phyloP scores from a whole-genome alignment of 2,888 invertebrate genomes.

The Amiota communis region DNA sequence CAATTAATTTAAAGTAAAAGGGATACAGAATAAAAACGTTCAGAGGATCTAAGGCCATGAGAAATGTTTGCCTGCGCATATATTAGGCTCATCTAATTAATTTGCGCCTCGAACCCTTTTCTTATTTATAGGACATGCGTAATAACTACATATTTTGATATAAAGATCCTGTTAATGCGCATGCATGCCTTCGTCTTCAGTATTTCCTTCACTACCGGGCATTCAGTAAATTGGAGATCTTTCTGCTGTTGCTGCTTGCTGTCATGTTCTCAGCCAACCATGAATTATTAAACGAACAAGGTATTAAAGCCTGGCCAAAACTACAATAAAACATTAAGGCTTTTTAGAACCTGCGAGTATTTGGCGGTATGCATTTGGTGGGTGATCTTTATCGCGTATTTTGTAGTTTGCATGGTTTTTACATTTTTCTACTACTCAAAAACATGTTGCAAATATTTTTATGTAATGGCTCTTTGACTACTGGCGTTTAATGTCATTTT shows the following conservation, averaged over 20 bases:
- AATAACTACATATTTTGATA: conserved; percentile 26
- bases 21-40: background rate
- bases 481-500: conserved; percentile 24
- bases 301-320: conserved; percentile 39
- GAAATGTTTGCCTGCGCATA: conserved; percentile 49
- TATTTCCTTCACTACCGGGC: conserved; percentile 45
- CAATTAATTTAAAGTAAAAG: conserved; percentile 56
- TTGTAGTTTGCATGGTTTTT: conserved; percentile 15
- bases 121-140: background rate
- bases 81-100: conserved; percentile 58
- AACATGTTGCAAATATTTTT: conserved; percentile 20
- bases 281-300: conserved; percentile 53
- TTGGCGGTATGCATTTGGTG: conserved; percentile 50
- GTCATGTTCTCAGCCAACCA: conserved; percentile 59
- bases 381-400: conserved; percentile 39
- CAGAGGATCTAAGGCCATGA: conserved; percentile 34
- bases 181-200: conserved; percentile 29
- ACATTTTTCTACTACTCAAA: background rate
- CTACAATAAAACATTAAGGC: conserved; percentile 2
- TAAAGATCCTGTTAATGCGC: conserved; percentile 42
- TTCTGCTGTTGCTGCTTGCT: conserved; percentile 39
- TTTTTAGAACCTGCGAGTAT: conserved; percentile 37
- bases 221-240: conserved; percentile 45
- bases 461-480: background rate
- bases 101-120: conserved; percentile 46